These are phyloP conservation scores for Cataglyphis cursor DNA, from an alignment of 2,888 invertebrate genomes.

Conservation along the genomic window DNA sequence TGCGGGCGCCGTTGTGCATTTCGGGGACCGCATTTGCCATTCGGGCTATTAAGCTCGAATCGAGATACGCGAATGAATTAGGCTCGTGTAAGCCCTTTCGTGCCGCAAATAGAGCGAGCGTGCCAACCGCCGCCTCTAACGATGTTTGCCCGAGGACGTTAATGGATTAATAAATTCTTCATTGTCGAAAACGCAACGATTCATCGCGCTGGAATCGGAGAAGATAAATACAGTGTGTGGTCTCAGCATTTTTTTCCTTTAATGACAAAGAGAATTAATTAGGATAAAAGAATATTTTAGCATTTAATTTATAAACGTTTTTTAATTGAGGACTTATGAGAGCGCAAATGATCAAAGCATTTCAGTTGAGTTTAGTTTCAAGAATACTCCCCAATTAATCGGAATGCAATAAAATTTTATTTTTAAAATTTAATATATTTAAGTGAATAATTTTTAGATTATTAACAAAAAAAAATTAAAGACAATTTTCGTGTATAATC, in stretches of 20 bases:
- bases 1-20: slow-evolving; percentile 73
- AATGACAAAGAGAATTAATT: slow-evolving; percentile 6
- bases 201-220: background rate
- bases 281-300: background rate
- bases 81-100: slow-evolving; percentile 59
- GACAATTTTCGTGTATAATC: background rate
- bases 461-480: background rate
- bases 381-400: background rate
- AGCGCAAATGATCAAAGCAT: background rate
- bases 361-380: background rate
- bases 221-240: slow-evolving; percentile 26
- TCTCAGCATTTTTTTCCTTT: background rate
- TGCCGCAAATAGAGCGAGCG: slow-evolving; percentile 27
- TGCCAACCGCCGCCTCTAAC: slow-evolving; percentile 28
- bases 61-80: slow-evolving; percentile 76
- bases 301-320: slow-evolving; percentile 24
- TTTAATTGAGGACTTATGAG: background rate
- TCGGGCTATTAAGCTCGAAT: slow-evolving; percentile 80
- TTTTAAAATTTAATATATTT: background rate
- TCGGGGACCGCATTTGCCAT: slow-evolving; percentile 59
- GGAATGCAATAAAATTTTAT: background rate
- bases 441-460: background rate
- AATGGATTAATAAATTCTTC: slow-evolving; percentile 39
- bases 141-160: slow-evolving; percentile 25
- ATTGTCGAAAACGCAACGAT: slow-evolving; percentile 3